These are phyloP conservation scores for Erinaceus europaeus DNA, from an alignment of 2,113 vertebrate genomes.

Conservation along the genomic window DNA sequence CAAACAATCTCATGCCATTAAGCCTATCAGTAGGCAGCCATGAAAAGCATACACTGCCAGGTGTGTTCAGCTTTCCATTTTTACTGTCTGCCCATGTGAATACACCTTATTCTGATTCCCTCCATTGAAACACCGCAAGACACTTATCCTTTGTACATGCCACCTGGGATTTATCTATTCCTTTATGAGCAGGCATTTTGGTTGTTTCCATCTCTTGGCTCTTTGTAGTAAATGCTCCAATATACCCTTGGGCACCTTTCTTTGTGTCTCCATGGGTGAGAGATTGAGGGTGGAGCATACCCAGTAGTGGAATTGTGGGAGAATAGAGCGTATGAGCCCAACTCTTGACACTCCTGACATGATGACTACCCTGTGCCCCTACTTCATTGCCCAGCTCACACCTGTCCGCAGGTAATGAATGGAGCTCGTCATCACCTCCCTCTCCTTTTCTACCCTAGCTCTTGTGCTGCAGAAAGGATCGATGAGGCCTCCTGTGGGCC, in stretches of 20 bases:
- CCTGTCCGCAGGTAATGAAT: neutral
- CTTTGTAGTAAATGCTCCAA: neutral
- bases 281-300: neutral
- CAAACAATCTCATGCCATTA: too few relatives aligned
- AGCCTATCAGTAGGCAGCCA: too few relatives aligned
- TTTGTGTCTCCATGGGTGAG: neutral
- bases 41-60: neutral
- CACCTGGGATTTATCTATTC: neutral
- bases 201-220: too few relatives aligned
- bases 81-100: neutral
- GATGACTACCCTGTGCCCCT: neutral
- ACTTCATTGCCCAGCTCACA: fast-evolving
- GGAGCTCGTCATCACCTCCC: neutral
- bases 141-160: neutral
- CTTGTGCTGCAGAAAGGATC: neutral
- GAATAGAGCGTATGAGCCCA: neutral
- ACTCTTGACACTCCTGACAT: fast-evolving
- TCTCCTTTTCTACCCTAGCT: neutral
- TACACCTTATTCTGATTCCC: neutral
- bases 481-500: neutral
- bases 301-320: neutral
- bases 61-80: neutral
- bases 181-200: neutral
- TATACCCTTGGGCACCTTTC: neutral
- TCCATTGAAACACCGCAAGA: neutral